Base-by-base conservation (phyloP, 2,888 invertebrate genomes). In the Brenthis ino region DNA sequence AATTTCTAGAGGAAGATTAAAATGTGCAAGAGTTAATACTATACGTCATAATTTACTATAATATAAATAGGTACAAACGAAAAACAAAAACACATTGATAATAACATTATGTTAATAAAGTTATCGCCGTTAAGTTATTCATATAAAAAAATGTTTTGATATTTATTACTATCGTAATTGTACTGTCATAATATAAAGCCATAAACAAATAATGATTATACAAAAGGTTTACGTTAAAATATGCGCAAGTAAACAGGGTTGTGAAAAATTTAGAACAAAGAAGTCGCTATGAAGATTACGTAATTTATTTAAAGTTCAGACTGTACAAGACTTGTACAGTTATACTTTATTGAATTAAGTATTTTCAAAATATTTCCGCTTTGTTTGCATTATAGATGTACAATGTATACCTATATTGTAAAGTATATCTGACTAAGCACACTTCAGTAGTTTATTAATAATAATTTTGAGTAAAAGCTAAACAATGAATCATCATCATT, bases 251-350 rank as follows among this genome's bases (percentile, higher is more conserved):
- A 50, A 60, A 33, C 33, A 60, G 50, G 50, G 60, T 68, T 60
- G 64, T 55, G 60, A 57, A 47, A 64, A 68, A 69, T 71, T 74
- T 71, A 70, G 64, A 43, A 66, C 69, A 68, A 73, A 73, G 67
- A 71, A 70, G 60, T 69, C 69, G 60, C 57, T 68, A 70, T 67
- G 71, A 69, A 60, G 65, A 70, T 74, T 70, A 71, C 71, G 71
- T 74, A 75, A 75, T 68, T 60, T 65, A 63, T 71, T 66, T 53
- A 68, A 72, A 72, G 67, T 43, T 43, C 37, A 43, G 11, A 11
- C 11, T 43, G 37, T 11, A 43, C 37, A 11, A 43, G 37, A 43
- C 37, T 43, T 43, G 37, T 43, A 43, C 37, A 68, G 51, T 47
- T 33, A 53, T 66, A 47, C 53, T 37, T 2, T 51, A 61, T 61